A percentile compares a stretch with the other conserved stretches of the same genome.
phyloP scores from a whole-genome alignment of 2,113 vertebrate species.

The Sturnus vulgaris region DNA sequence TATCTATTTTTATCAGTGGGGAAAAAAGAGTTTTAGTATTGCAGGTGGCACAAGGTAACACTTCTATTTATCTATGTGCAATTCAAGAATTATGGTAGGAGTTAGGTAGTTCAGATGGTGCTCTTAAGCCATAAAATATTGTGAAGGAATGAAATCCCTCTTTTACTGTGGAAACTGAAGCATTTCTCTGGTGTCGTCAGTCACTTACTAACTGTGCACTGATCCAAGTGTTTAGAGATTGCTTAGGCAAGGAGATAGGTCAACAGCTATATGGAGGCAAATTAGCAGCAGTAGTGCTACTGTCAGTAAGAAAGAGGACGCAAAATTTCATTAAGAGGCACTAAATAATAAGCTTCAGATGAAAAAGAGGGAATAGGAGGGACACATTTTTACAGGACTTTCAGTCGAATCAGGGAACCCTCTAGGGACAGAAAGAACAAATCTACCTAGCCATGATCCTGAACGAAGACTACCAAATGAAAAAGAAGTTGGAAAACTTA shows the following conservation, averaged over 20 bases:
- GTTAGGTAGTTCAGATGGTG: neutral
- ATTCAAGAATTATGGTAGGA: neutral
- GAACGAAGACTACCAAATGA: neutral
- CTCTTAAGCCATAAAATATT: neutral
- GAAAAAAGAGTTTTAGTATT: neutral
- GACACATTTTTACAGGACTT: neutral
- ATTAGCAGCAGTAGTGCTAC: neutral
- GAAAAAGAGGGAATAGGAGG: neutral
- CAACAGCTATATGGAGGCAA: neutral
- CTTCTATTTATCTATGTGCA: neutral
- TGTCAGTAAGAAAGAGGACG: neutral
- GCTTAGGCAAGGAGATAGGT: neutral
- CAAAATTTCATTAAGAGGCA: neutral
- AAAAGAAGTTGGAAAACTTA: neutral
- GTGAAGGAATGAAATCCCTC: neutral
- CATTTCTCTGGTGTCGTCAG: neutral
- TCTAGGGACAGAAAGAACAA: neutral
- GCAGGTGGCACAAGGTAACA: neutral
- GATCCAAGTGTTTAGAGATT: neutral
- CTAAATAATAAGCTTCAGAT: neutral
- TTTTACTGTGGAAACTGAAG: neutral
- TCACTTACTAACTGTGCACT: neutral
- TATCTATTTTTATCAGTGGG: neutral
- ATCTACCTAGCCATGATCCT: neutral
- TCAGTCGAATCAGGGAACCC: neutral